Conservation (phyloP, 2,113 vertebrate species). For the Sula dactylatra region DNA sequence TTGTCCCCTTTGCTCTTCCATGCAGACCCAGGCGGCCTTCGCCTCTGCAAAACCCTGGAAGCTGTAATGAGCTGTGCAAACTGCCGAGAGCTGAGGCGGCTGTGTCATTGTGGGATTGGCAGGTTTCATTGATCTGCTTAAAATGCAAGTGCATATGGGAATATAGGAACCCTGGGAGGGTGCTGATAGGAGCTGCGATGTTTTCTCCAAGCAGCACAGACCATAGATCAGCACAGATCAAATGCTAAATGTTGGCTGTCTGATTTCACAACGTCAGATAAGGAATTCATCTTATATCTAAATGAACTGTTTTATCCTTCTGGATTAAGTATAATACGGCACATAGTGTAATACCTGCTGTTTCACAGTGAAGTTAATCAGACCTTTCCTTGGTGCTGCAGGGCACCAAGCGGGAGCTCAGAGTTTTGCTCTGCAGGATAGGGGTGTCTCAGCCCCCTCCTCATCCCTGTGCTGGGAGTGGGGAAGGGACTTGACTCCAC, state of each 20-base stretch:
- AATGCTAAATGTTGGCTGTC: background rate
- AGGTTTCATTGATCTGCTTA: background rate
- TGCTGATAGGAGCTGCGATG: background rate
- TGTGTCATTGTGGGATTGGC: accelerated
- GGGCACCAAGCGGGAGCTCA: background rate
- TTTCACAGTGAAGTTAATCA: background rate
- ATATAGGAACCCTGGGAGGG: background rate
- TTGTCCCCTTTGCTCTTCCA: background rate
- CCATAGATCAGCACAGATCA: background rate
- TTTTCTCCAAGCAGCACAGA: background rate
- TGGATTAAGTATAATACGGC: background rate
- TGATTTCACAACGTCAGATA: background rate
- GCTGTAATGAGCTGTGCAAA: background rate
- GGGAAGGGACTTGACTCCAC: background rate
- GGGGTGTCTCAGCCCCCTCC: background rate
- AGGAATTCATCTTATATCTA: background rate
- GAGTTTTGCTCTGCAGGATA: background rate
- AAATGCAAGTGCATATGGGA: background rate
- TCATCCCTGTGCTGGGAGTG: background rate
- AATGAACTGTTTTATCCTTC: background rate
- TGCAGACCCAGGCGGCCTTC: accelerated
- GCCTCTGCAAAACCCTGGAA: background rate
- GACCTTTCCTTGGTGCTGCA: background rate
- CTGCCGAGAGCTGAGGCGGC: background rate
- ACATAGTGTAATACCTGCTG: background rate